These are phyloP conservation scores for Lordiphosa clarofinis DNA, from an alignment of 1,140 invertebrate species.

Conservation along the genomic window DNA sequence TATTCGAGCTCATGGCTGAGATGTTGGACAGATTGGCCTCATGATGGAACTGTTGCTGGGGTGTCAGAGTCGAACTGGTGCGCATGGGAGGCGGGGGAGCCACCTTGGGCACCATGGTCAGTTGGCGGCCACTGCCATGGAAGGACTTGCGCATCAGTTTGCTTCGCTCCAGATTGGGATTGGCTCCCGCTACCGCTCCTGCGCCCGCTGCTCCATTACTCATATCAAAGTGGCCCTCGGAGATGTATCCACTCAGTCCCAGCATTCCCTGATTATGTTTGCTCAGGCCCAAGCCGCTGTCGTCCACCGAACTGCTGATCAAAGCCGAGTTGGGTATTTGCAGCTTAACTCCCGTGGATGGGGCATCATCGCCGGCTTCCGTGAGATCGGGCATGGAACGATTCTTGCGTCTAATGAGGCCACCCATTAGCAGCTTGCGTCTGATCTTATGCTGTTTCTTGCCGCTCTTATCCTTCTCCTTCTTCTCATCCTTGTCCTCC, in stretches of 20 bases:
- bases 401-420: constrained; percentile 92
- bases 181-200: constrained; percentile 71
- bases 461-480: constrained; percentile 86
- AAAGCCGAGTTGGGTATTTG: constrained; percentile 72
- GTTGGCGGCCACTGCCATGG: constrained; percentile 89
- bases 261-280: constrained; percentile 78
- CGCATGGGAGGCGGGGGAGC: constrained; percentile 91
- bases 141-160: constrained; percentile 94
- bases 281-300: constrained; percentile 84
- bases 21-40: constrained; percentile 76
- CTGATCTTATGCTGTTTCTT: constrained; percentile 96
- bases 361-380: constrained; percentile 83
- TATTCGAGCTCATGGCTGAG: constrained; percentile 84
- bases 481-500: constrained; percentile 83
- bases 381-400: constrained; percentile 94
- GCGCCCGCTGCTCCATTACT: constrained; percentile 51
- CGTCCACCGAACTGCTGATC: constrained; percentile 85
- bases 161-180: constrained; percentile 91
- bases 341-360: constrained; percentile 79
- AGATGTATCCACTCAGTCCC: constrained; percentile 89
- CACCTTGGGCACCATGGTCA: constrained; percentile 89
- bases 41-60: constrained; percentile 74
- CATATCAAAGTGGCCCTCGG: constrained; percentile 92
- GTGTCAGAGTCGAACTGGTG: constrained; percentile 85
- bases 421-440: constrained; percentile 93